Base-by-base conservation (phyloP, 1,140 invertebrate species). In the Rhopalosiphum padi region DNA sequence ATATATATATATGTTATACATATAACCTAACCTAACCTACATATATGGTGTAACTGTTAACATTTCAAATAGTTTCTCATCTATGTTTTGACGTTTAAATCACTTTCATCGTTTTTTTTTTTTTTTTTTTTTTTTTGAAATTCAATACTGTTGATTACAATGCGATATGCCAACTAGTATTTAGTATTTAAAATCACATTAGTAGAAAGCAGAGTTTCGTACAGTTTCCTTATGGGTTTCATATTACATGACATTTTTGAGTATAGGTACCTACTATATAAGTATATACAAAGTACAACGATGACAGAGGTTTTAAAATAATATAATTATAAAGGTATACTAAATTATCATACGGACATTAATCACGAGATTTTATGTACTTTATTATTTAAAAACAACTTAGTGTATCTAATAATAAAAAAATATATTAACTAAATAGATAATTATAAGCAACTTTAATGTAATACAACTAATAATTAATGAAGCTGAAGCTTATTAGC, bases 91-190 rank as follows among this genome's bases (percentile, higher is more conserved):
- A 68, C 60, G 30, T 68, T 68, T 68, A 68, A 60, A 60, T 60
- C 60, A 68, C 30, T 68, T n/a, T 77, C 60, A n/a, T 77, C 15
- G 5, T 77, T 41, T 41, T 41, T 41, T 3, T 41, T 41, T 37
- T 37, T 48, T 48, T 48, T 85, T 18, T 41, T 85, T 48, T 37
- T 90, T 90, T 88, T 87, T 88, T 60, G 88, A 60, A 90, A 90
- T 90, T 60, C 37, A 60, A 90, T 90, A 90, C 35, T 41, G 35
- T 41, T 37, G 37, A 55, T 23, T 15, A 87, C 25, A 87, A 87
- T 60, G 35, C 51, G 18, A 88, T 51, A 88, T 41, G 46, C 41
- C 43, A 41, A 90, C 53, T 43, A 90, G 51, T 88, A 88, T 51
- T 30, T 60, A 41, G 23, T 90, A 41, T 90, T 60, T 90, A 55